Evolutionary conservation across 2,113 vertebrate species (phyloP), one percentile per base, ranked within the genome.

Genomic region (Alouatta palliata): DNA sequence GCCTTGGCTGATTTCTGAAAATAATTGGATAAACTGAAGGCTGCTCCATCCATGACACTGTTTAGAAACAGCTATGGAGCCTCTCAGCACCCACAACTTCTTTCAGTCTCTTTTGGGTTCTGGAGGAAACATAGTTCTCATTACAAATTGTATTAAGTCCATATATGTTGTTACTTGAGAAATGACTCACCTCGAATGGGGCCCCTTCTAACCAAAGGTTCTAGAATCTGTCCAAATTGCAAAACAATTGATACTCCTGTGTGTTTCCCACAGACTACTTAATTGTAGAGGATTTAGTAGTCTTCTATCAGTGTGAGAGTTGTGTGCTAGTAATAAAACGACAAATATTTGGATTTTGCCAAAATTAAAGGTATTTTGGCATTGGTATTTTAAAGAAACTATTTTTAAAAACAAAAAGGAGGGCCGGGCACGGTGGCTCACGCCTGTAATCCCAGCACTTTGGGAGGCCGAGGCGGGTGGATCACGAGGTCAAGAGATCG

Each of bases 371-470:
- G 93, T 87, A 52, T 52, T 52, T 52, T 52, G 49, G 14, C 49
- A 52, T 45, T n/a, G 35, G 49, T 75, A 10, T 87, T 88, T 84
- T 87, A 93, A 83, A 56, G 49, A 73, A 88, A 84, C 23, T 79
- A n/a, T 89, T 87, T 82, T 54, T 91, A 45, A 87, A 86, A 81
- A 81, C 30, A 37, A 70, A 95, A 87, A 87, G 23, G 27, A 94
- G n/a, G n/a, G n/a, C n/a, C n/a, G n/a, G n/a, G n/a, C n/a, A n/a
- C n/a, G n/a, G n/a, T n/a, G n/a, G n/a, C n/a, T n/a, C n/a, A n/a
- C n/a, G n/a, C n/a, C n/a, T n/a, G n/a, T n/a, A n/a, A n/a, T n/a
- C n/a, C n/a, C n/a, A n/a, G n/a, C n/a, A n/a, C n/a, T n/a, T n/a
- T n/a, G n/a, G n/a, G n/a, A n/a, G n/a, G n/a, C n/a, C n/a, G n/a